Base-by-base conservation (phyloP, 2,797 vertebrate genomes). In the Eulemur mongoz region DNA sequence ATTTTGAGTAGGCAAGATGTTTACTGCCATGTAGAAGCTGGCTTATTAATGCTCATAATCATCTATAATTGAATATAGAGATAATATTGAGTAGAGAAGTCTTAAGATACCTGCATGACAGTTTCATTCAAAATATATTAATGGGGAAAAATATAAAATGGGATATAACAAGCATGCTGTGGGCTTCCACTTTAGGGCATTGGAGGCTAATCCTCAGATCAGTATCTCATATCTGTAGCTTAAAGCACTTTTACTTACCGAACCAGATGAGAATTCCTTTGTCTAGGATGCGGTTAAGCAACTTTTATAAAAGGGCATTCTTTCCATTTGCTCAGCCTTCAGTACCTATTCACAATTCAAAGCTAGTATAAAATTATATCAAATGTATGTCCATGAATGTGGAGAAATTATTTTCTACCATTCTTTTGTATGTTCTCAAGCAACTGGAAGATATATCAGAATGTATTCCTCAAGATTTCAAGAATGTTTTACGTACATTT, bases 401-500 rank as follows among this genome's bases (percentile, higher is more conserved):
- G 50, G 73, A 95, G 54, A 92, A 88, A 80, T 73, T 94, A 32
- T 86, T 89, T 96, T 84, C 73, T 93, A 43, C 35, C 63, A 1
- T 89, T 87, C 57, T 54, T 86, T 95, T 61, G 18, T 87, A 87
- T 87, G 40, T 59, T 95, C 79, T 84, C 30, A 86, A 83, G 59
- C 59, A 43, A 61, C 30, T 79, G 48, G 32, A 84, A 82, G 81
- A 83, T 89, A 50, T 85, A 13, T 96, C 70, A 82, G 45, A 94
- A 81, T 17, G 61, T 90, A 91, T 52, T 80, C 69, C 22, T 91
- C 45, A 75, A 59, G 50, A 72, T 67, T 89, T 91, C 17, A 67
- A 75, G 78, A 93, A 43, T 84, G 52, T 94, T 90, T 78, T 87
- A 83, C 72, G 91, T 61, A 73, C 89, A 82, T 91, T 95, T 93